These are phyloP conservation scores for Lepidurus couesii DNA, from an alignment of 1,140 invertebrate genomes.

Conservation along the genomic window DNA sequence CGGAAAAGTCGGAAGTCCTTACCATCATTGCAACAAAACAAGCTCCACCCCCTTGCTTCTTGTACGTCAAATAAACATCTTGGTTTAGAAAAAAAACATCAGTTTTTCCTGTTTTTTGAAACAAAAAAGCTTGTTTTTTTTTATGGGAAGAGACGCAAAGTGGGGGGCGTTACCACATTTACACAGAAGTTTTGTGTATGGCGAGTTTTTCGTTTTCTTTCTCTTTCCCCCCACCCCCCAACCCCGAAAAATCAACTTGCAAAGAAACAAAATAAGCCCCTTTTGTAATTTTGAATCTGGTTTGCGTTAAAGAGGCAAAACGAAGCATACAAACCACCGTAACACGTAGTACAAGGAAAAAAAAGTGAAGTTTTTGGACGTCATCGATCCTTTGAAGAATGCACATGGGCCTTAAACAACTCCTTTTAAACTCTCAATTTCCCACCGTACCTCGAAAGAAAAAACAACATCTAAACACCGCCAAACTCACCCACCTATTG, in stretches of 20 bases:
- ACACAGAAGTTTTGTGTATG: not conserved
- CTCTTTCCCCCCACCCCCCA: not conserved
- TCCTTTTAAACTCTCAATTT: not conserved
- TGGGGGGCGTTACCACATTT: not conserved
- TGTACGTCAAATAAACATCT: constrained; percentile 22
- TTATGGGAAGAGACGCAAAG: not conserved
- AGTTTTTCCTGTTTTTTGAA: not conserved
- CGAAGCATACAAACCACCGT: not conserved
- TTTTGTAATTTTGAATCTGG: not conserved
- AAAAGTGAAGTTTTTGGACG: not conserved
- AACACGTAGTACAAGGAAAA: constrained; percentile 6
- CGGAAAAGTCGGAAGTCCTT: not conserved
- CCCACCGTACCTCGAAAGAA: not conserved
- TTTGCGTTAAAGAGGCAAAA: not conserved
- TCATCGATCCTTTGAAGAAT: constrained; percentile 15
- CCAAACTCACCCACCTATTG: not conserved
- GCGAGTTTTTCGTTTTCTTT: not conserved
- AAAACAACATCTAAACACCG: not conserved
- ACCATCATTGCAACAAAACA: constrained; percentile 1
- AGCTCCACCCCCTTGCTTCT: not conserved
- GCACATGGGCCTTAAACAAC: constrained; percentile 21
- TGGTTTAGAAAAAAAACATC: constrained; percentile 2
- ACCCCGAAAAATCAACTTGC: not conserved
- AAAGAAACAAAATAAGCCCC: not conserved
- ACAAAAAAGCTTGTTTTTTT: not conserved